Evolutionary conservation across 64 coral and sea anemone species (phyloP), one percentile per base, ranked within the genome.

Genomic region (Dendrophyllia cribrosa): DNA sequence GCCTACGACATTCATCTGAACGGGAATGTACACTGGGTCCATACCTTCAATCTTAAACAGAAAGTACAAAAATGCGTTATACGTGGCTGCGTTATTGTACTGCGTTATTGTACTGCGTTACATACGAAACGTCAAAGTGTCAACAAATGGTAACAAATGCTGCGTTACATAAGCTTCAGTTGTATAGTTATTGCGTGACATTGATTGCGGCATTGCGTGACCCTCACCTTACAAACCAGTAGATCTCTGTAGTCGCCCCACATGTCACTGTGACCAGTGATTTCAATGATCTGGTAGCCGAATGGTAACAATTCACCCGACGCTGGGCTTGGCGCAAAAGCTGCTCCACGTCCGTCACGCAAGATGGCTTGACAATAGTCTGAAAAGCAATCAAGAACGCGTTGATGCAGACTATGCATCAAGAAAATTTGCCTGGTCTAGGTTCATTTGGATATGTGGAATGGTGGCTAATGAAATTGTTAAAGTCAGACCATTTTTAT

Each of bases 191-290:
- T 22, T 69, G 26, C 1, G 65, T 22, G 61, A 70, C 15, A 24
- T 45, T 45, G 1, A 25, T 5, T 56, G 6, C 52, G 6, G 11
- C 3, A 56, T 56, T 12, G 9, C 16, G 22, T 44, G 46, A 51
- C 46, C 19, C 58, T 25, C 88, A 99, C 97, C 94, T 96, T 93
- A 75, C 97, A 99, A 51, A 96, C 65, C 49, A 99, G 76, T 16
- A 87, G 65, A 69, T 99, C 97, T 10, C 64, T 93, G 74, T 96
- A 99, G 47, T 96, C 70, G 6, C 94, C 97, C 97, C 97, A 99
- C 94, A 99, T 99, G 72, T 99, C 97, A 25, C 86, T 96, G 56
- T 99, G 90, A 15, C 88, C 94, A 26, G 95, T 66, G 10, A 99
- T 79, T 80, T 99, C 94, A n/a, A 99, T 83, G 10, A 96, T 88